Percentiles rank a stretch among this genome's conserved stretches.
Conservation (phyloP, 2,113 vertebrate species). For the Crotalus viridis region DNA sequence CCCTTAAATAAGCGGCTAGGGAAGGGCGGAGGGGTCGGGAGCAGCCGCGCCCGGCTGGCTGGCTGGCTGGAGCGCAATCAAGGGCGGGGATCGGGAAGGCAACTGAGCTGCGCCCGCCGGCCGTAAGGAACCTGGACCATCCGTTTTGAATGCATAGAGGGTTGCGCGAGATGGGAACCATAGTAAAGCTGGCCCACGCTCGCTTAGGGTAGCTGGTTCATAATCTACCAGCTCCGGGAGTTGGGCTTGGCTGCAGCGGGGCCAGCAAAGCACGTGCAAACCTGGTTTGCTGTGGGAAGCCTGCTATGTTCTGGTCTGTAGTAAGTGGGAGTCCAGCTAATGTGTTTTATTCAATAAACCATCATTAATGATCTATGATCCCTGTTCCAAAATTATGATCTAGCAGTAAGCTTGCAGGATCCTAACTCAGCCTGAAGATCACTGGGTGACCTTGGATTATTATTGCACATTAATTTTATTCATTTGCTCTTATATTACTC, state of each 20-base stretch:
- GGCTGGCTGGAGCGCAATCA: neutral
- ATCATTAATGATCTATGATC: neutral
- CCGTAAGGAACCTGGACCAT: neutral
- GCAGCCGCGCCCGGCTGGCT: neutral
- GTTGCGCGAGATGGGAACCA: no score
- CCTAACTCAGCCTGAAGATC: neutral
- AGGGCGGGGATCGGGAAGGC: neutral
- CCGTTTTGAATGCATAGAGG: neutral
- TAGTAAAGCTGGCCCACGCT: no score
- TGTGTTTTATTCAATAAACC: neutral
- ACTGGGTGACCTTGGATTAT: neutral
- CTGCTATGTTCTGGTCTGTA: neutral
- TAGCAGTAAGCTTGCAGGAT: neutral
- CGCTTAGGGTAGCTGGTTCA: neutral
- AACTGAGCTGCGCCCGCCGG: neutral
- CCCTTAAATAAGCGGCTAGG: neutral
- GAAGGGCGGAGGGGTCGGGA: neutral
- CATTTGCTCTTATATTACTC: neutral
- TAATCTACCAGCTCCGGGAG: neutral
- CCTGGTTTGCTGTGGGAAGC: neutral
- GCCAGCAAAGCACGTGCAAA: neutral
- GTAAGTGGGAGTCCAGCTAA: neutral
- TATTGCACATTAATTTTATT: neutral
- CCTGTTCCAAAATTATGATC: neutral
- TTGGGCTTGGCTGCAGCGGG: neutral